Percentiles rank a stretch among this genome's conserved stretches.
Conservation (phyloP, 2,888 invertebrate genomes). For the Cetonia aurata region DNA sequence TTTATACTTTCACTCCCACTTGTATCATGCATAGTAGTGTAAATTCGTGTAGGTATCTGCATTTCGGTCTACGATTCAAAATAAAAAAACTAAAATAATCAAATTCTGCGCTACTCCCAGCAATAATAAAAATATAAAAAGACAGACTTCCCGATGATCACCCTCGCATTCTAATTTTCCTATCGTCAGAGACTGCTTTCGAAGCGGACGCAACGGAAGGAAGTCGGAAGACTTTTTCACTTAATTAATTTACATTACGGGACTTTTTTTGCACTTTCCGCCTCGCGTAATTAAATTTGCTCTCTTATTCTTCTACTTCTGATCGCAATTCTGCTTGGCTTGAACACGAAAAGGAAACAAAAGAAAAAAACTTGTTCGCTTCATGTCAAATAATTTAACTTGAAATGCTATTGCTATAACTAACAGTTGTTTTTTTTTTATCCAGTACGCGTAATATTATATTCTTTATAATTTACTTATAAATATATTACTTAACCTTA, state of each 20-base stretch:
- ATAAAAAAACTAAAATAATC: no score
- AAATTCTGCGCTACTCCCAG: background rate
- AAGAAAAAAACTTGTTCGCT: background rate
- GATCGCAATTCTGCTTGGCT: conserved; percentile 11
- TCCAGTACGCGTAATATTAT: no score
- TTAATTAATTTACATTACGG: conserved; percentile 51
- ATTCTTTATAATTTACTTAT: no score
- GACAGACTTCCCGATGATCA: conserved; percentile 14
- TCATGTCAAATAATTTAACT: conserved; percentile 30
- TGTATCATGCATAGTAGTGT: no score
- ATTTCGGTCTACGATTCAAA: no score
- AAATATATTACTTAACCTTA: no score
- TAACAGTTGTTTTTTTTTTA: no score
- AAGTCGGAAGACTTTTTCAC: conserved; percentile 41
- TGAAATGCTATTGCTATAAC: background rate
- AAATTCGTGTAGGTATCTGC: no score
- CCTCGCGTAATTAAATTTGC: conserved; percentile 51
- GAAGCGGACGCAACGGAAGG: conserved; percentile 27
- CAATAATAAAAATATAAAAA: conserved; percentile 18
- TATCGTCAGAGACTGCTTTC: background rate
- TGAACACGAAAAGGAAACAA: conserved; percentile 20
- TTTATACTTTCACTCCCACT: no score
- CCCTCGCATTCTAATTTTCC: background rate
- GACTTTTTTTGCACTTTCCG: conserved; percentile 48
- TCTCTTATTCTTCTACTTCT: conserved; percentile 36